Conservation (phyloP, 1,140 invertebrate species). For the Samia ricini region DNA sequence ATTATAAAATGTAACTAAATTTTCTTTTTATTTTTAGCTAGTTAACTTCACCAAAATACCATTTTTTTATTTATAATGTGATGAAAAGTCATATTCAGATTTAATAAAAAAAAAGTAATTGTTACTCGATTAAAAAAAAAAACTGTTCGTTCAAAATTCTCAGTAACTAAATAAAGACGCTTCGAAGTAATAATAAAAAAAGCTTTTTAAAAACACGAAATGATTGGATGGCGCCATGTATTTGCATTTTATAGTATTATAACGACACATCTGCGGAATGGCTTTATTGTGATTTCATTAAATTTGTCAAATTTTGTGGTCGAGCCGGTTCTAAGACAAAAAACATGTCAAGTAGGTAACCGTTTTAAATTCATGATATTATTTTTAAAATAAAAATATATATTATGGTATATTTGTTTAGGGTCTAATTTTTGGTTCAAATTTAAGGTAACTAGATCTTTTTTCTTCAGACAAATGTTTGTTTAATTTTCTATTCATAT, state of each 20-base stretch:
- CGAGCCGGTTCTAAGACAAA: neutral
- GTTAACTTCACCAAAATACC: neutral
- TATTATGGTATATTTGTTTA: neutral
- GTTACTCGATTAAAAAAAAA: no score
- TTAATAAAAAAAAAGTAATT: no score
- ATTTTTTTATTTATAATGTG: no score
- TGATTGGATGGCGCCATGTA: neutral
- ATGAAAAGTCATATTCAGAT: no score
- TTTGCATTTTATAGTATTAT: neutral
- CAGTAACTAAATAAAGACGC: no score
- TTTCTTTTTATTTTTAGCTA: neutral
- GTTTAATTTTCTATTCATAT: no score
- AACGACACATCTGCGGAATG: neutral
- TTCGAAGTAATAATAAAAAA: neutral
- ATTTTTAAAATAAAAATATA: neutral
- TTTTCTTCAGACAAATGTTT: no score
- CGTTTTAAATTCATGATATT: neutral
- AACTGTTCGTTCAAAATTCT: no score
- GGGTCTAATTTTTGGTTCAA: neutral
- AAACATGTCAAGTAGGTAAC: neutral
- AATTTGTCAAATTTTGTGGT: neutral
- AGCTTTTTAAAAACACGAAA: no score
- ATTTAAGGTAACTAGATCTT: no score
- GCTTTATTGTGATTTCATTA: neutral
- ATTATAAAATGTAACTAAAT: neutral